Percentiles rank a stretch among this genome's conserved stretches.
phyloP scores from a whole-genome alignment of 2,888 invertebrate genomes.

The Venusia cambrica region DNA sequence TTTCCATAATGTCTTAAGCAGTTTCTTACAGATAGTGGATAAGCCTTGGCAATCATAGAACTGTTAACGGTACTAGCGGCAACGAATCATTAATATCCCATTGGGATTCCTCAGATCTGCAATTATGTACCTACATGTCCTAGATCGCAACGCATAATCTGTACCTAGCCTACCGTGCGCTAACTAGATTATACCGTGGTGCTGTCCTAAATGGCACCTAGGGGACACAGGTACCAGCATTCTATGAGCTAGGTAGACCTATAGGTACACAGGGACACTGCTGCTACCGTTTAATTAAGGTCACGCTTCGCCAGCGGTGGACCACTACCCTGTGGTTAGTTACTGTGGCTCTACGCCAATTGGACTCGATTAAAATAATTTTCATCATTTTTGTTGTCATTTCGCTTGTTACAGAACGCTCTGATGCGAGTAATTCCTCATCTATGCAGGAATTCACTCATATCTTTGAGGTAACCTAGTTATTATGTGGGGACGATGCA shows the following conservation, averaged over 20 bases:
- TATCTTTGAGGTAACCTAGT: neutral
- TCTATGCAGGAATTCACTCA: conserved; percentile 36
- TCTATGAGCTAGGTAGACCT: conserved; percentile 1
- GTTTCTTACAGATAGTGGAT: too few relatives aligned
- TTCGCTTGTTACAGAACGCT: conserved; percentile 60
- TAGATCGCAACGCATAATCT: conserved; percentile 5
- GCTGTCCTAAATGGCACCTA: conserved; percentile 10
- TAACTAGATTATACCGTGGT: conserved; percentile 9
- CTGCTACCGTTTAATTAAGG: conserved; percentile 70
- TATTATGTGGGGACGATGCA: neutral
- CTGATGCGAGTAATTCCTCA: conserved; percentile 68
- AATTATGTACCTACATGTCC: too few relatives aligned
- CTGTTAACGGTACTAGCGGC: too few relatives aligned
- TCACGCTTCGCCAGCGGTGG: conserved; percentile 59
- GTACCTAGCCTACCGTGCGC: conserved; percentile 4
- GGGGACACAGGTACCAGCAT: too few relatives aligned
- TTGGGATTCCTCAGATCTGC: too few relatives aligned
- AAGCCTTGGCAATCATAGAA: too few relatives aligned
- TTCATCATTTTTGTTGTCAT: conserved; percentile 78
- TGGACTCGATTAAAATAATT: conserved; percentile 78
- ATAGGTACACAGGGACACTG: conserved; percentile 30
- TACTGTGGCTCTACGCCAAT: conserved; percentile 56
- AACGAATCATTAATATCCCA: too few relatives aligned
- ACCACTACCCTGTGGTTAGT: conserved; percentile 53
- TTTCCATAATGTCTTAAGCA: too few relatives aligned